A percentile compares a stretch with the other conserved stretches of the same genome.
These are phyloP conservation scores for Aplocera efformata DNA, from an alignment of 2,888 invertebrate species.

Conservation along the genomic window DNA sequence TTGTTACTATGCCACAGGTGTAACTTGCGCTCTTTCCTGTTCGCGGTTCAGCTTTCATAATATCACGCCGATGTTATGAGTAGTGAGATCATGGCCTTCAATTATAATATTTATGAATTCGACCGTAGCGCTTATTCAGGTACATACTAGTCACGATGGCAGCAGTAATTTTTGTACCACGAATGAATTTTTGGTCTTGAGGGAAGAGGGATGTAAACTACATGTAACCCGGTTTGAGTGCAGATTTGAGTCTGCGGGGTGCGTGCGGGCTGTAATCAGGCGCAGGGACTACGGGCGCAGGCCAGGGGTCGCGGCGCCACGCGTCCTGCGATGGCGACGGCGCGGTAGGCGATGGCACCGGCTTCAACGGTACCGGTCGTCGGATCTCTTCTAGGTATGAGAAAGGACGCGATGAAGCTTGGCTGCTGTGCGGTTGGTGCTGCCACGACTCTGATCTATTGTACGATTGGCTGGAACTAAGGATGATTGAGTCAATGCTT, in stretches of 20 bases:
- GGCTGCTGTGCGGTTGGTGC: conserved; percentile 26
- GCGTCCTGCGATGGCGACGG: conserved; percentile 30
- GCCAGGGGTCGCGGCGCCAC: conserved; percentile 47
- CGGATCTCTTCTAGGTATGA: conserved; percentile 56
- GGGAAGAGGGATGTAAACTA: too few species aligned
- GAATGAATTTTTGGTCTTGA: too few species aligned
- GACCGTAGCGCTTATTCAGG: too few species aligned
- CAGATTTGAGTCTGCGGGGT: conserved; percentile 59
- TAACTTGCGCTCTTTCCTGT: too few species aligned
- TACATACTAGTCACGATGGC: too few species aligned
- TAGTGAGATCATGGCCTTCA: too few species aligned
- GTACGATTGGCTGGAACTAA: conserved; percentile 31
- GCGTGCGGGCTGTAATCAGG: conserved; percentile 62
- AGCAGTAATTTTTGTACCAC: too few species aligned
- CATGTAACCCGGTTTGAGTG: conserved; percentile 54
- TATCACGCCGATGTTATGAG: too few species aligned
- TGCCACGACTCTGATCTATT: conserved; percentile 60
- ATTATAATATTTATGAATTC: too few species aligned
- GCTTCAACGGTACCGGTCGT: conserved; percentile 33
- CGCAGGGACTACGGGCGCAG: conserved; percentile 46
- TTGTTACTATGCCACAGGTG: too few species aligned
- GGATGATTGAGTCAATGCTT: too few species aligned
- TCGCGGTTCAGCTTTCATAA: too few species aligned
- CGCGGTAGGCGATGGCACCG: conserved; percentile 28
- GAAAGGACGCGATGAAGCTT: conserved; percentile 43